A percentile compares a stretch with the other conserved stretches of the same genome.
phyloP scores from a whole-genome alignment of 2,797 vertebrate species.

The Pangasius sanitwongsei region DNA sequence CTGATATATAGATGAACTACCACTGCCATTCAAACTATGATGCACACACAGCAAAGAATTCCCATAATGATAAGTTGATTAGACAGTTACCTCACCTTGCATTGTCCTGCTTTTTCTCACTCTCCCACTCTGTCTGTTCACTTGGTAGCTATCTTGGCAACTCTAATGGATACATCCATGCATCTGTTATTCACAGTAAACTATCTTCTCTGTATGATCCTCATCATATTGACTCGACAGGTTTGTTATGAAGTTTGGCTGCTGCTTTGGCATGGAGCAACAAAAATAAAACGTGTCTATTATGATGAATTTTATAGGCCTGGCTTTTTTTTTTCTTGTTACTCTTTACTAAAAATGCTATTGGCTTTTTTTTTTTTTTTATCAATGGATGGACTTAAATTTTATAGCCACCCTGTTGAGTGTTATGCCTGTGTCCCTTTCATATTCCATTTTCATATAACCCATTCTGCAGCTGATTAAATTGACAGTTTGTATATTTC shows the following conservation, averaged over 20 bases:
- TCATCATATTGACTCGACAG: background rate
- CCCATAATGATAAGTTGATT: background rate
- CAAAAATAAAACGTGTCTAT: too few relatives aligned
- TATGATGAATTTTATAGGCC: background rate
- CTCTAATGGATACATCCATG: background rate
- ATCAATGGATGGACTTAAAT: background rate
- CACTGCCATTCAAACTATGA: background rate
- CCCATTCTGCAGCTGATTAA: background rate
- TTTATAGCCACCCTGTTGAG: background rate
- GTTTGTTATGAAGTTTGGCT: background rate
- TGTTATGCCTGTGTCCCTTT: background rate
- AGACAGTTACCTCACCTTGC: background rate
- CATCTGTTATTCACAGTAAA: conserved; percentile 6
- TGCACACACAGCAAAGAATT: background rate
- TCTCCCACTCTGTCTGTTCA: background rate
- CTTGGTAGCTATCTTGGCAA: background rate
- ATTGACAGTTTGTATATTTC: background rate
- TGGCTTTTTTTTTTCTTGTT: background rate
- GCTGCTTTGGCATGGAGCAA: background rate
- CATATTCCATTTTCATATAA: background rate
- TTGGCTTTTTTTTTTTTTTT: background rate
- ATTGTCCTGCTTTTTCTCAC: background rate
- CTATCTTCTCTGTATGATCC: background rate
- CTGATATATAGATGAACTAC: background rate
- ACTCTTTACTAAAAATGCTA: background rate